Evolutionary conservation across 2,888 invertebrate species (phyloP), one percentile per base, ranked within the genome.

Genomic region (Oligia fasciuncula): DNA sequence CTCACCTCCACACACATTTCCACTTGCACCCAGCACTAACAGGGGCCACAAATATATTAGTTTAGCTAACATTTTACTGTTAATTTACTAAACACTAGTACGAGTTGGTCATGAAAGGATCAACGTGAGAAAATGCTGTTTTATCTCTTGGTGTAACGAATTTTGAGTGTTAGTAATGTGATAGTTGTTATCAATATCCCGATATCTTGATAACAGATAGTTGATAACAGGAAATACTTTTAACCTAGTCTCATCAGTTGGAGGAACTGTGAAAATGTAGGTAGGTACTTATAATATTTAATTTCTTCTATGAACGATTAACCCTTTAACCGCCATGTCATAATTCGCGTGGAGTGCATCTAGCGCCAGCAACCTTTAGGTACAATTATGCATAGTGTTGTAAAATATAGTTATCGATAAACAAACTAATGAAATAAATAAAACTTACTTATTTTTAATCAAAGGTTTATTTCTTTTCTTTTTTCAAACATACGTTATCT

Each of bases 31-130:
- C 29, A 94, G 77, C 23, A 91, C 80, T 2, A 92, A 87, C 3
- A 94, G 87, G 14, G 94, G 66, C 51, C 91, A 85, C 19, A 94
- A 63, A 80, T 91, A 91, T 69, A 93, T 43, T 4, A 92, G 19
- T 79, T 89, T 87, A 3, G 79, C 77, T 23, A 93, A 88, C 95
- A 95, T 95, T 87, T 65, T 57, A 11, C 40, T 57, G 84, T 91
- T 62, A 66, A 14, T 66, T 60, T 19, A 49, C 19, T 76, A 35
- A 63, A 66, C 4, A 68, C 63, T 63, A 43, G 35, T 65, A 19
- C 0, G 11, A 68, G 13, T 19, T n/a, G 35, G 57, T 23, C 63
- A 68, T 35, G 46, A 19, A 74, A 49, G 49, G 57, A 79, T 54
- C 57, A 83, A 83, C 89, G 90, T 91, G 92, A 89, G 92, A 93